These are phyloP conservation scores for Myotis vivesi DNA, from an alignment of 2,797 vertebrate species.

Conservation along the genomic window DNA sequence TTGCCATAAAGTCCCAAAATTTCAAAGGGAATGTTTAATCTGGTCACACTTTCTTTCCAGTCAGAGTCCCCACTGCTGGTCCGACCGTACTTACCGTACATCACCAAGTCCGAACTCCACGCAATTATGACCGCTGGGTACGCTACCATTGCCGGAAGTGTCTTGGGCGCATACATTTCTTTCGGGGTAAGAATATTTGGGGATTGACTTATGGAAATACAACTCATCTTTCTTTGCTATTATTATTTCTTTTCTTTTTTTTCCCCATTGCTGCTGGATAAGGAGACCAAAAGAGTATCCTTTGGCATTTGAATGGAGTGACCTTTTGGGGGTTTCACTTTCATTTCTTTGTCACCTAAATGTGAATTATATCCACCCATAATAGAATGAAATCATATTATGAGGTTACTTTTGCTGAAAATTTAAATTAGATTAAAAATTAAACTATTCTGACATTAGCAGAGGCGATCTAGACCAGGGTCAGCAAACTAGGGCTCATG, in stretches of 20 bases:
- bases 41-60: slow-evolving; percentile 76
- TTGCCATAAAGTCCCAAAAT: neutral
- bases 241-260: neutral
- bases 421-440: neutral
- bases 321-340: neutral
- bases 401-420: slow-evolving; percentile 8
- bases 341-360: neutral
- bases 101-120: slow-evolving; percentile 91
- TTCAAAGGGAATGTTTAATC: neutral
- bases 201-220: neutral
- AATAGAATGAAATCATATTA: neutral
- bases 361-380: neutral
- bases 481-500: neutral
- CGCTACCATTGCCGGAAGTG: slow-evolving; percentile 88
- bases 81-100: slow-evolving; percentile 84
- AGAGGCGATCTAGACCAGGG: neutral
- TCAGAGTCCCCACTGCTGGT: slow-evolving; percentile 89
- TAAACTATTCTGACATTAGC: neutral
- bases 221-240: neutral
- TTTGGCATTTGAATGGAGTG: neutral
- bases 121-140: slow-evolving; percentile 92
- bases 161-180: slow-evolving; percentile 90
- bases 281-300: neutral
- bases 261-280: neutral
- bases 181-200: slow-evolving; percentile 87